Conservation (phyloP, 1,140 invertebrate species). For the Drosophila azteca region DNA sequence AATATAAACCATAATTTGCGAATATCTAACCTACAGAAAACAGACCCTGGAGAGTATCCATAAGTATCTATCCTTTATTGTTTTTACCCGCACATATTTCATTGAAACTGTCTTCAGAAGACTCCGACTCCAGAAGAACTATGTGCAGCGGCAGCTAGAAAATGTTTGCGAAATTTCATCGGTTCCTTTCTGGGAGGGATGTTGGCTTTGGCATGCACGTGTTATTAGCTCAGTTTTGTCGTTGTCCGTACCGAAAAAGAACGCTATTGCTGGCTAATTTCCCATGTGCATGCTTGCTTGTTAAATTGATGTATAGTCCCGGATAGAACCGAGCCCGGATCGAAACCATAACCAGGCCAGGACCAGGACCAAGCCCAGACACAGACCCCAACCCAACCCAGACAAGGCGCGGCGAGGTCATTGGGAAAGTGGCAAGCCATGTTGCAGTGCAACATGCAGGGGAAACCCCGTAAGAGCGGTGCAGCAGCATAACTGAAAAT, state of each 20-base stretch:
- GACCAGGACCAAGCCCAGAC: slow-evolving; percentile 15
- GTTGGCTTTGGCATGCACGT: slow-evolving; percentile 21
- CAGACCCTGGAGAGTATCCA: too few species aligned
- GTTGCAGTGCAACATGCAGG: slow-evolving; percentile 25
- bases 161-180: slow-evolving; percentile 14
- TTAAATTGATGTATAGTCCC: slow-evolving; percentile 74
- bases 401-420: background rate
- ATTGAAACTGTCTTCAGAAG: too few species aligned
- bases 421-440: slow-evolving; percentile 52
- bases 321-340: slow-evolving; percentile 8
- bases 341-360: slow-evolving; percentile 24
- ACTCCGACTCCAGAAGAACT: background rate
- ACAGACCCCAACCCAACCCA: background rate
- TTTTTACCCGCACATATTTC: too few species aligned
- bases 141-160: slow-evolving; percentile 10
- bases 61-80: too few species aligned
- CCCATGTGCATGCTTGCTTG: slow-evolving; percentile 79
- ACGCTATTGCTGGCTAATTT: slow-evolving; percentile 75
- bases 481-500: slow-evolving; percentile 64
- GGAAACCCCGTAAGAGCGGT: too few species aligned
- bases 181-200: background rate
- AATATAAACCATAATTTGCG: too few species aligned
- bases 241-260: slow-evolving; percentile 65
- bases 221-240: slow-evolving; percentile 53
- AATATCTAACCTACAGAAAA: too few species aligned